Evolutionary conservation across 2,888 invertebrate genomes (phyloP).

Genomic region (Kryphioiulus occultus): DNA sequence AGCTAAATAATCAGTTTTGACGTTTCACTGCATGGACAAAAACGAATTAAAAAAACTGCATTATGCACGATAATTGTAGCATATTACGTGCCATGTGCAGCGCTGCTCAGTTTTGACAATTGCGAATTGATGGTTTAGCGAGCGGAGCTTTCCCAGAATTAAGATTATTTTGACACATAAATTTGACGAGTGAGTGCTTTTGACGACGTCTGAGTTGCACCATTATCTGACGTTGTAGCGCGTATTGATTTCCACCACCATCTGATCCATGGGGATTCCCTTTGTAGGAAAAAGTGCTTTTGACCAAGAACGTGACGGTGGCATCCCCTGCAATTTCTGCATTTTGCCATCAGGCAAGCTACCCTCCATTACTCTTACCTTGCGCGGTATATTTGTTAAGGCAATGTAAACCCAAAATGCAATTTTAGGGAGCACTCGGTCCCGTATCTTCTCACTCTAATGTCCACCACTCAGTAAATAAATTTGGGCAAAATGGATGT

Average conservation of each 20-base stretch:
- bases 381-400: not conserved
- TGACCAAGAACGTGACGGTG: not conserved
- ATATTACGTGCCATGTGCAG: too few relatives aligned
- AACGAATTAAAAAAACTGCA: too few relatives aligned
- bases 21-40: too few relatives aligned
- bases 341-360: not conserved
- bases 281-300: conserved; percentile 7
- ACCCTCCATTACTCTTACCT: not conserved
- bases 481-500: conserved; percentile 7
- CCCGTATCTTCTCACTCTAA: not conserved
- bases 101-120: too few relatives aligned
- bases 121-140: too few relatives aligned
- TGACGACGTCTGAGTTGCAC: not conserved
- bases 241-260: not conserved
- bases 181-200: not conserved
- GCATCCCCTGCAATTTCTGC: not conserved
- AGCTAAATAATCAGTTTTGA: too few relatives aligned
- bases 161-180: not conserved
- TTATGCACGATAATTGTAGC: too few relatives aligned
- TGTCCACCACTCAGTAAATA: not conserved
- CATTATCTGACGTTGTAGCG: not conserved
- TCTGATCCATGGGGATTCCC: not conserved
- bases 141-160: not conserved
- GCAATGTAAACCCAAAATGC: not conserved
- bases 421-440: not conserved